Evolutionary conservation across 1,140 invertebrate species (phyloP).

Genomic region (Diachasmimorpha longicaudata): DNA sequence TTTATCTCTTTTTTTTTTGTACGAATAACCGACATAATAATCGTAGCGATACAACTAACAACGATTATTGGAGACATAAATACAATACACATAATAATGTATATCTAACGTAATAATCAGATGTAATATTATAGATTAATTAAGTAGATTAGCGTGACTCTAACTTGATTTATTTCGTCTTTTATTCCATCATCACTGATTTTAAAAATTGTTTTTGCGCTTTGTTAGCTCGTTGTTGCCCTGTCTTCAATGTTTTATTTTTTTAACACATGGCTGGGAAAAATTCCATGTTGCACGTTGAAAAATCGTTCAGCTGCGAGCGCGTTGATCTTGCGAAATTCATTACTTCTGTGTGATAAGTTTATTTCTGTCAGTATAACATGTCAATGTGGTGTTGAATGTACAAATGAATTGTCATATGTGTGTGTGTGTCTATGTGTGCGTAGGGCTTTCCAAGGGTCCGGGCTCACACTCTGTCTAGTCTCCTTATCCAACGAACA

Average conservation of each 20-base stretch:
- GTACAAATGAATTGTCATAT: neutral
- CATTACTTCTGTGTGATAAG: neutral
- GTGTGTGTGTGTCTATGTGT: conserved; percentile 12
- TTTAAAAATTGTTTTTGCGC: conserved; percentile 26
- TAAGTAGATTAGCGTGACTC: conserved; percentile 54
- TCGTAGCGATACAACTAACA: conserved; percentile 56
- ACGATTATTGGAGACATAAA: conserved; percentile 59
- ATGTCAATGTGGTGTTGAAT: neutral
- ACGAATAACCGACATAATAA: conserved; percentile 32
- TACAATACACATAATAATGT: conserved; percentile 55
- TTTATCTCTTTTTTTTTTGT: neutral
- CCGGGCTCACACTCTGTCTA: conserved; percentile 17
- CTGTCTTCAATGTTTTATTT: neutral
- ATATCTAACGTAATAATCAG: conserved; percentile 55
- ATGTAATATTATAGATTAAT: conserved; percentile 52
- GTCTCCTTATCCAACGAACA: neutral
- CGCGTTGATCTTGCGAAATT: neutral
- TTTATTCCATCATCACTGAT: conserved; percentile 7
- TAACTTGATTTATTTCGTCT: neutral
- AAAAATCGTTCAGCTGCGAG: conserved; percentile 1
- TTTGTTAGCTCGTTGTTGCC: neutral
- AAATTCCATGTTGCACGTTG: neutral
- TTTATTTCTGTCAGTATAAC: neutral
- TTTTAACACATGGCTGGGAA: neutral
- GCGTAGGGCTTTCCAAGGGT: conserved; percentile 20